Evolutionary conservation across 1,140 invertebrate genomes (phyloP).

Genomic region (Pseudomyrmex pallidus): DNA sequence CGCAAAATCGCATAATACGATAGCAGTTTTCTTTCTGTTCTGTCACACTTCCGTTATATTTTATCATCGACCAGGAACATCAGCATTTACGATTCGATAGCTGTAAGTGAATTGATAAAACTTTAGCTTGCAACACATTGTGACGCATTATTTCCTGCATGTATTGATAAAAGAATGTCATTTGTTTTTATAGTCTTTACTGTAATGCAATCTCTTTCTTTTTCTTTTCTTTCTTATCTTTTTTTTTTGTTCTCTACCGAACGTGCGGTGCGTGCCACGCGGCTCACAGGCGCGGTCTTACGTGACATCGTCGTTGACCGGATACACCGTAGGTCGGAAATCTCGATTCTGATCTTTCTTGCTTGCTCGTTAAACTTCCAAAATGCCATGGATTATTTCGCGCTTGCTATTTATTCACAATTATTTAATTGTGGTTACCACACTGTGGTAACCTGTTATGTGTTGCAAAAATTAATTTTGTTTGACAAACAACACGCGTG

Average conservation of each 20-base stretch:
- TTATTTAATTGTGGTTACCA: not conserved
- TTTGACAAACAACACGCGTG: not conserved
- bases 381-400: not conserved
- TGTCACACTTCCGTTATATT: too few species aligned
- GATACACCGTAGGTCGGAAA: not conserved
- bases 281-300: slow-evolving; percentile 14
- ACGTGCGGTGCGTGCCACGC: slow-evolving; percentile 48
- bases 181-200: too few species aligned
- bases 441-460: not conserved
- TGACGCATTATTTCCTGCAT: too few species aligned
- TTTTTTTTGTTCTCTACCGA: not conserved
- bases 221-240: too few species aligned
- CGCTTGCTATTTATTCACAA: not conserved
- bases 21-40: too few species aligned
- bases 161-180: too few species aligned
- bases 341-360: not conserved
- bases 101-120: too few species aligned
- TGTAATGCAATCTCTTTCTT: too few species aligned
- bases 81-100: too few species aligned
- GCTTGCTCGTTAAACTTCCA: not conserved
- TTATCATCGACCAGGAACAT: too few species aligned
- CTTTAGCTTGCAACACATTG: too few species aligned
- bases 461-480: not conserved
- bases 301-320: slow-evolving; percentile 11
- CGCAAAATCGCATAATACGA: too few species aligned